Evolutionary conservation across 2,797 vertebrate species (phyloP).

Genomic region (Crenichthys baileyi): DNA sequence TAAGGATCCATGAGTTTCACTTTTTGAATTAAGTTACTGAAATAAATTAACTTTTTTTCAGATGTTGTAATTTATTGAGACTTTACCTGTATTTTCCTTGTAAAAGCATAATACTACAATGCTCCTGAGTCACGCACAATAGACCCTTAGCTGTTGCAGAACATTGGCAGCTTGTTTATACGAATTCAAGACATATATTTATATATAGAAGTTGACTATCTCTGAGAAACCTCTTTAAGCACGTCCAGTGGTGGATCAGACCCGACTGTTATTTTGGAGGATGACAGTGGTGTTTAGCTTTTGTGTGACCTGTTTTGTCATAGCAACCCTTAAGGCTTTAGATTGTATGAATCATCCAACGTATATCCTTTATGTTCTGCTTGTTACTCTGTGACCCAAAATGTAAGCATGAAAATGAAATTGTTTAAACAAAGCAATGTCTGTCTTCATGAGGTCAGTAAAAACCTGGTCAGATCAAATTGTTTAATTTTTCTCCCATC

Average conservation of each 20-base stretch:
- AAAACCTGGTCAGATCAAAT: constrained; percentile 28
- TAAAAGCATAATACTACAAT: constrained; percentile 38
- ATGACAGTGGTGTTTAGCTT: constrained; percentile 10
- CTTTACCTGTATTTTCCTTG: constrained; percentile 28
- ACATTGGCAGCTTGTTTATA: constrained; percentile 48
- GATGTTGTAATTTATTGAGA: neutral
- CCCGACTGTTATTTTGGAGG: constrained; percentile 16
- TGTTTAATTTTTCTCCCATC: constrained; percentile 45
- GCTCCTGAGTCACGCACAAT: constrained; percentile 69
- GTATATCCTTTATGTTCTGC: constrained; percentile 15
- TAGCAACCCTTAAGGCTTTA: constrained; percentile 29
- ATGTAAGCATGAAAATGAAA: neutral
- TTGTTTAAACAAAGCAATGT: constrained; percentile 5
- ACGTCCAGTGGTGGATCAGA: constrained; percentile 33
- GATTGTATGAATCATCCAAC: constrained; percentile 28
- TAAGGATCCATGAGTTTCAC: neutral
- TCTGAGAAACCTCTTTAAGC: constrained; percentile 27
- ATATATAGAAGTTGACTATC: constrained; percentile 24
- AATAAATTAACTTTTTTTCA: neutral
- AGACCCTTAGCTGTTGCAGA: constrained; percentile 27
- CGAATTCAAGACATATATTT: constrained; percentile 24
- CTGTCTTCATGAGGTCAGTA: constrained; percentile 13
- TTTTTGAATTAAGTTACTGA: neutral
- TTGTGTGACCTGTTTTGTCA: constrained; percentile 16
- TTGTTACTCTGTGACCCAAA: constrained; percentile 10